Conservation (phyloP, 2,888 invertebrate genomes). For the Baccha elongata region DNA sequence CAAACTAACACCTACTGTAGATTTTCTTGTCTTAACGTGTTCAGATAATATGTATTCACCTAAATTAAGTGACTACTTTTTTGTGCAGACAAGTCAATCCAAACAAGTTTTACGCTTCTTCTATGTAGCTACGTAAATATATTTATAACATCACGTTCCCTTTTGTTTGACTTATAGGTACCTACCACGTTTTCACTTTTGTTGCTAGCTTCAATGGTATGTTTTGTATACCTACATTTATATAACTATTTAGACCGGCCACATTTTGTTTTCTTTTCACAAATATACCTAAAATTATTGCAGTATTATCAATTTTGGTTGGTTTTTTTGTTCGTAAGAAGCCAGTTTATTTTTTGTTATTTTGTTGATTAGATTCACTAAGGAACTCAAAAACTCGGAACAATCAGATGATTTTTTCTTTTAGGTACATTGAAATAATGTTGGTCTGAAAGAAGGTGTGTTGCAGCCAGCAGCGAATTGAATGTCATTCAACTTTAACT, state of each 20-base stretch:
- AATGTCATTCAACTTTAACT: slow-evolving; percentile 55
- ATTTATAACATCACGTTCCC: slow-evolving; percentile 52
- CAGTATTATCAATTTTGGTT: slow-evolving; percentile 30
- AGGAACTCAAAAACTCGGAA: too few species aligned
- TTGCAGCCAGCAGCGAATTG: slow-evolving; percentile 28
- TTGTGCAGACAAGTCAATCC: slow-evolving; percentile 18
- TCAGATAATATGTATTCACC: slow-evolving; percentile 19
- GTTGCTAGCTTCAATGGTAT: slow-evolving; percentile 15
- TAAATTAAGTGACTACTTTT: slow-evolving; percentile 19
- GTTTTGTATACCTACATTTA: neutral
- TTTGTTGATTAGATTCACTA: slow-evolving; percentile 46
- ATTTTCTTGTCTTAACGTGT: slow-evolving; percentile 47
- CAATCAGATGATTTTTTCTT: too few species aligned
- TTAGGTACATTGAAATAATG: too few species aligned
- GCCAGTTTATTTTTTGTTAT: slow-evolving; percentile 3
- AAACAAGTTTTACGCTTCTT: slow-evolving; percentile 38
- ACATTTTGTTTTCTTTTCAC: slow-evolving; percentile 49
- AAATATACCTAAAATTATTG: slow-evolving; percentile 25
- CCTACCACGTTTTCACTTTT: slow-evolving; percentile 40
- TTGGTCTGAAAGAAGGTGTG: slow-evolving; percentile 38
- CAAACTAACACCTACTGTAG: neutral
- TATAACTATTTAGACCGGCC: slow-evolving; percentile 59
- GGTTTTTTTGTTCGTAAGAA: neutral
- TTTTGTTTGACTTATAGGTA: too few species aligned
- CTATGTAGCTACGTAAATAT: neutral